Evolutionary conservation across 2,888 invertebrate species (phyloP), one percentile per base, ranked within the genome.

Genomic region (Melanotus villosus): DNA sequence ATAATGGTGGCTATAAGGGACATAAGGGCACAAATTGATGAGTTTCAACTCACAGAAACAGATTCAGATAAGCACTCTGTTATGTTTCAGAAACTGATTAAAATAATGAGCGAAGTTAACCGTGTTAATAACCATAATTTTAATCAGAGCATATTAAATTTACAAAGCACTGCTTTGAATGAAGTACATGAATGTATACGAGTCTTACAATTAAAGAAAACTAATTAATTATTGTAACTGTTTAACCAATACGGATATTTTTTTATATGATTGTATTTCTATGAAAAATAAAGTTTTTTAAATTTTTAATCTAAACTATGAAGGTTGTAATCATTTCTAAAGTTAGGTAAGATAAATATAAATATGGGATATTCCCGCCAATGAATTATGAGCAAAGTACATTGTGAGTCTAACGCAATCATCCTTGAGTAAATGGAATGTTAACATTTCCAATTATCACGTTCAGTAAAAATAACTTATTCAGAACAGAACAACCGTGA

Each of bases 61-160:
- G 54, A 43, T 12, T 18, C 10, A 19, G 23, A 52, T 12, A 26
- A 16, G 30, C 36, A 59, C 9, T 30, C 19, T 4, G 36, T 43
- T 9, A 60, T 59, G 23, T 69, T 60, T 38, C 56, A 23, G 60
- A 14, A 4, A 14, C n/a, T 69, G 1, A 65, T 69, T 1, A 69
- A 60, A 38, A 23, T 69, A 26, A 69, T 69, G 69, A 23, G 65
- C 36, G 60, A 69, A 14, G 65, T 69, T 10, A 69, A 69, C 23
- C 2, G 10, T 12, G 36, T 69, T 12, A 43, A 65, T 4, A 60
- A 62, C 41, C n/a, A 54, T 12, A 18, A 65, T n/a, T 69, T 60
- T 32, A 36, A 69, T 14, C 56, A 58, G 41, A 32, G 45, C 23
- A 47, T 69, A 34, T n/a, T 69, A 1, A 26, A 59, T 2, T n/a